Conservation (phyloP, 2,113 vertebrate species). For the Pongo abelii region DNA sequence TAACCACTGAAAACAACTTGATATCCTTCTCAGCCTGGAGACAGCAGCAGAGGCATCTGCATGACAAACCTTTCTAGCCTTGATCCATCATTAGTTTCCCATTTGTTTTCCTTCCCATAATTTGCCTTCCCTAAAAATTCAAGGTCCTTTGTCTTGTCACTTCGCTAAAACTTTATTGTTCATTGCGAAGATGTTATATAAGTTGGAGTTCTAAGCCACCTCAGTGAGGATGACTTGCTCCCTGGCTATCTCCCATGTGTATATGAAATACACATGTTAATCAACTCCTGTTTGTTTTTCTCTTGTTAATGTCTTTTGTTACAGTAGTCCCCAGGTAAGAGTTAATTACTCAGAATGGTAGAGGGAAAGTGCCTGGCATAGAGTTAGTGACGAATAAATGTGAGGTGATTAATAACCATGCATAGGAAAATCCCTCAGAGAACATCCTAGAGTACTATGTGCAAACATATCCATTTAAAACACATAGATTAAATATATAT, state of each 20-base stretch:
- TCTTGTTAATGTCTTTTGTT: background rate
- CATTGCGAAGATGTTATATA: background rate
- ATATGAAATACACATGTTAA: background rate
- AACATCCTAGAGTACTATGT: too few species aligned
- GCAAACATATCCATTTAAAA: background rate
- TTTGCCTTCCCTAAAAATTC: background rate
- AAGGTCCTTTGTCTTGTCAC: background rate
- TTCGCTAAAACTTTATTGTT: background rate
- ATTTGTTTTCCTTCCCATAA: background rate
- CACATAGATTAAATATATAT: too few species aligned
- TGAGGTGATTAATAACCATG: fast-evolving
- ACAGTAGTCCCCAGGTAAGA: background rate
- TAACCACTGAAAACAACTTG: background rate
- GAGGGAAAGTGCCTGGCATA: background rate
- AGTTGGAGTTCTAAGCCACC: background rate
- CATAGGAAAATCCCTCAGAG: background rate
- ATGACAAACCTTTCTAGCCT: background rate
- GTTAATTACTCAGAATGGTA: background rate
- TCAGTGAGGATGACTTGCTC: background rate
- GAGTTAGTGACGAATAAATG: background rate
- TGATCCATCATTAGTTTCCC: background rate
- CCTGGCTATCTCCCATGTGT: background rate
- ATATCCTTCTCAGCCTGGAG: background rate
- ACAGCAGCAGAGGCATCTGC: background rate
- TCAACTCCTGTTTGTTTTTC: background rate